Evolutionary conservation across 2,888 invertebrate species (phyloP).

Genomic region (Pseudococcus viburni): DNA sequence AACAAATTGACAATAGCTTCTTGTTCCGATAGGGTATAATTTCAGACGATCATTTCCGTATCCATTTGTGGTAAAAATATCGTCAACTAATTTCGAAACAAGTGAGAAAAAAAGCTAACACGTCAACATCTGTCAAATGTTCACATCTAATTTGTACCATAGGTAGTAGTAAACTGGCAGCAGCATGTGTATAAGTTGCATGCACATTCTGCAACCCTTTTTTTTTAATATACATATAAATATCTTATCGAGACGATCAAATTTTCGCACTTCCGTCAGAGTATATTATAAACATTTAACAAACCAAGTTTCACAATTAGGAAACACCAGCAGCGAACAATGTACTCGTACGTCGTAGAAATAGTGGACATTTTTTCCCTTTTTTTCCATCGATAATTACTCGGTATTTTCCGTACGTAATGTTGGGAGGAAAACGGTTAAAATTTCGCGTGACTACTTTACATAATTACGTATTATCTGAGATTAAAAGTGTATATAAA

Average conservation of each 20-base stretch:
- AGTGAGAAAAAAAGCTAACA: not conserved
- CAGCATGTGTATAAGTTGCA: not conserved
- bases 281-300: slow-evolving; percentile 43
- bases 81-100: not conserved
- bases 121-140: slow-evolving; percentile 27
- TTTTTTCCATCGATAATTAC: slow-evolving; percentile 45
- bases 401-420: not conserved
- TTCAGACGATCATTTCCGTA: not conserved
- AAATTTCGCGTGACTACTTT: slow-evolving; percentile 59
- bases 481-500: slow-evolving; percentile 59
- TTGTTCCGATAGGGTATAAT: not conserved
- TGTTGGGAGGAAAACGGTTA: slow-evolving; percentile 38
- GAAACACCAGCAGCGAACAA: slow-evolving; percentile 4
- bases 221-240: not conserved
- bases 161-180: not conserved
- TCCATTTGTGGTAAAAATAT: not conserved
- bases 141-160: not conserved
- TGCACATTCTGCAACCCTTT: slow-evolving; percentile 4
- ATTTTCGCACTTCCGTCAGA: slow-evolving; percentile 44
- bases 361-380: slow-evolving; percentile 19
- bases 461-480: slow-evolving; percentile 60
- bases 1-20: no score
- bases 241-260: slow-evolving; percentile 9
- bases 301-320: slow-evolving; percentile 34
- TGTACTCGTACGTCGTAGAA: not conserved